A percentile compares a stretch with the other conserved stretches of the same genome.
Evolutionary conservation across 1,140 invertebrate species (phyloP).

Genomic region (Meloidogyne floridensis): DNA sequence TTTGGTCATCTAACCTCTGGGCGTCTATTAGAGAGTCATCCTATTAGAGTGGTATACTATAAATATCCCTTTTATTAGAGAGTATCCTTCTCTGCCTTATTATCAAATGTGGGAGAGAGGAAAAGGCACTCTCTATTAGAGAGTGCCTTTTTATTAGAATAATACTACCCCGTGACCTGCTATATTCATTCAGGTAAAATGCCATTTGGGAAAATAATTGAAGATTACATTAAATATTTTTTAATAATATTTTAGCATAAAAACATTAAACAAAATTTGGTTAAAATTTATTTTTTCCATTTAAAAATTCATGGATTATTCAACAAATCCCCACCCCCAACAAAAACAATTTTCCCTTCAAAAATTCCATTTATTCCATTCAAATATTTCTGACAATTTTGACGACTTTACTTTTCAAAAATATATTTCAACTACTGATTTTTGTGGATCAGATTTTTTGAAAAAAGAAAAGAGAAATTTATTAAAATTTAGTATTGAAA

Average conservation of each 20-base stretch:
- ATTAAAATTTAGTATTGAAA: slow-evolving; percentile 51
- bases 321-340: neutral
- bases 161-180: neutral
- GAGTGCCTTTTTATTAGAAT: neutral
- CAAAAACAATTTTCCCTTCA: neutral
- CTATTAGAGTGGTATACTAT: no score
- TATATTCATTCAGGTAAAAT: no score
- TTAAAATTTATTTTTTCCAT: no score
- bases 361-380: neutral
- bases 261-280: no score
- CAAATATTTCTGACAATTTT: neutral
- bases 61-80: neutral
- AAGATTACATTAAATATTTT: no score
- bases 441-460: neutral
- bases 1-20: no score
- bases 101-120: no score
- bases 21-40: no score
- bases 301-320: neutral
- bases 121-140: neutral
- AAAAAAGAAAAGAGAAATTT: neutral
- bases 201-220: no score
- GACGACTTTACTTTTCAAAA: neutral
- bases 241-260: no score
- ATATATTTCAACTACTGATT: neutral
- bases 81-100: neutral